A percentile compares a stretch with the other conserved stretches of the same genome.
phyloP scores from a whole-genome alignment of 2,797 vertebrate genomes.

The Enteromius afrohamiltoni region DNA sequence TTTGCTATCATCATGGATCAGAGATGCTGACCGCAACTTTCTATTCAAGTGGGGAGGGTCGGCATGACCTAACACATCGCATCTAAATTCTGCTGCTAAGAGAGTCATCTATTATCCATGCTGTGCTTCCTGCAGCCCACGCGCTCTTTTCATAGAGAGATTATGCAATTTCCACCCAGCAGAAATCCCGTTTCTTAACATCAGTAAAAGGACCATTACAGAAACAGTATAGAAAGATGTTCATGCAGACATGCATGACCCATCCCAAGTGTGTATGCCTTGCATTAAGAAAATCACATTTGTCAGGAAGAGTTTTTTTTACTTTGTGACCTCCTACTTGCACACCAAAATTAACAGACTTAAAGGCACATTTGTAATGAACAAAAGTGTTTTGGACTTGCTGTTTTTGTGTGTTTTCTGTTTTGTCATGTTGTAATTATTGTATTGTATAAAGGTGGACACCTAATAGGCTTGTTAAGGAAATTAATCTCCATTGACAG shows the following conservation, averaged over 20 bases:
- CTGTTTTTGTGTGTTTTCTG: neutral
- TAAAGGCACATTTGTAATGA: neutral
- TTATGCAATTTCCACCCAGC: slow-evolving; percentile 61
- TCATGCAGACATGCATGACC: slow-evolving; percentile 23
- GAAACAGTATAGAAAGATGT: slow-evolving; percentile 37
- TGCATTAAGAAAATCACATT: slow-evolving; percentile 22
- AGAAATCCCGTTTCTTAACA: slow-evolving; percentile 54
- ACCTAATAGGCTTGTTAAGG: neutral
- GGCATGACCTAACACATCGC: slow-evolving; percentile 52
- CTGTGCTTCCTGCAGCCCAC: slow-evolving; percentile 56
- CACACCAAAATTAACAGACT: neutral
- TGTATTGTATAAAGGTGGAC: neutral
- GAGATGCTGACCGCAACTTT: slow-evolving; percentile 32
- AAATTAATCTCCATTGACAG: neutral
- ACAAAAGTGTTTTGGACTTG: neutral
- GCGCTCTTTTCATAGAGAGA: slow-evolving; percentile 55
- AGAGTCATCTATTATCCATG: slow-evolving; percentile 61
- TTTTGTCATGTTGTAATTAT: neutral
- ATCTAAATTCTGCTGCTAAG: slow-evolving; percentile 59
- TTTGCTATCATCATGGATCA: slow-evolving; percentile 27
- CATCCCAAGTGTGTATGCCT: neutral
- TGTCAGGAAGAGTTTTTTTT: slow-evolving; percentile 2
- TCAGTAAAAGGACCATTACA: slow-evolving; percentile 36
- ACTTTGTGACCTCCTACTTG: neutral
- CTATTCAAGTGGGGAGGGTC: slow-evolving; percentile 46